Evolutionary conservation across 2,113 vertebrate genomes (phyloP).

Genomic region (Pseudorectes ferrugineus): DNA sequence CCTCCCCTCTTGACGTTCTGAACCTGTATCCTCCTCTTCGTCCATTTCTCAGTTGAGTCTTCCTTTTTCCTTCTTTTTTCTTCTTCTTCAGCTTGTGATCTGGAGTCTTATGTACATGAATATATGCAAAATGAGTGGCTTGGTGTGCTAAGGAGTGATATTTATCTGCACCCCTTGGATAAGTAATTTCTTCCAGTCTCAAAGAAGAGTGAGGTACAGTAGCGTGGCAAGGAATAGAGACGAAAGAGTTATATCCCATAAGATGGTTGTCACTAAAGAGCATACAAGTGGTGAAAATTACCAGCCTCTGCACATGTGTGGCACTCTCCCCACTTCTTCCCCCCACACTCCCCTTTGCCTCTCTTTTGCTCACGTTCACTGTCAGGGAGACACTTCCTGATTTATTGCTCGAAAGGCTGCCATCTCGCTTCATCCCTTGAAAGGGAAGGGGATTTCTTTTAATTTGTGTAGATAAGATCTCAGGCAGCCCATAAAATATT

Average conservation of each 20-base stretch:
- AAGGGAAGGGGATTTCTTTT: neutral
- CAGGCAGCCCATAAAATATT: neutral
- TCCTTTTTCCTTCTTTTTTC: neutral
- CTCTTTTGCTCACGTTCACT: neutral
- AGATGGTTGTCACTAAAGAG: neutral
- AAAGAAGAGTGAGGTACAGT: neutral
- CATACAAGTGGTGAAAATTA: neutral
- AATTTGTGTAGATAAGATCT: neutral
- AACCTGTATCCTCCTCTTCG: neutral
- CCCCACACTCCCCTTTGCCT: neutral
- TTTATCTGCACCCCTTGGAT: neutral
- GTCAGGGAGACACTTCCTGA: neutral
- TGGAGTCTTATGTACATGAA: neutral
- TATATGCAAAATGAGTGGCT: neutral
- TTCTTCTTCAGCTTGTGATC: neutral
- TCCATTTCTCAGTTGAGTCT: rapidly evolving
- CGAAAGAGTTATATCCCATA: neutral
- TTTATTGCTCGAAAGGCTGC: neutral
- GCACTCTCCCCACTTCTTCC: rapidly evolving
- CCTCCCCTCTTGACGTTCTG: neutral
- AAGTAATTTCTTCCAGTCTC: neutral
- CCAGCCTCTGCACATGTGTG: neutral
- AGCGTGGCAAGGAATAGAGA: neutral
- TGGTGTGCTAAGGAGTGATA: neutral
- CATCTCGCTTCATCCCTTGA: neutral